Percentiles rank a stretch among this genome's conserved stretches.
These are phyloP conservation scores for Hypsibius dujardini DNA, from an alignment of 1,140 invertebrate genomes.

Conservation along the genomic window DNA sequence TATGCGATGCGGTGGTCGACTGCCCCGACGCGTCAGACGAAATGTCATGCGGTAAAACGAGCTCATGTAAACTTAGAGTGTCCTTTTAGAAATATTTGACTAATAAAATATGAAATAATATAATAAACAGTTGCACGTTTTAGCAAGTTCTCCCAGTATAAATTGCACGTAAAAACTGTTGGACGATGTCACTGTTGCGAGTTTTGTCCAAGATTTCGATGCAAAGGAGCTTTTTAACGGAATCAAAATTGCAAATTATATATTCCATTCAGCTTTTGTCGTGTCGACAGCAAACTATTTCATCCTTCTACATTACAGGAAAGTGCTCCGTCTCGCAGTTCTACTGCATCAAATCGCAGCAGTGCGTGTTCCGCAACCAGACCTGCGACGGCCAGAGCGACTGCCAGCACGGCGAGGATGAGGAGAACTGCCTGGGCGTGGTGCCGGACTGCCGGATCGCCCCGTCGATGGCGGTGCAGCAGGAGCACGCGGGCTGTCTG, in stretches of 20 bases:
- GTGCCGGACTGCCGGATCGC: neutral
- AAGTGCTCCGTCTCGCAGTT: neutral
- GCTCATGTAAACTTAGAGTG: too few species aligned
- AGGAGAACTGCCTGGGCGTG: conserved; percentile 1
- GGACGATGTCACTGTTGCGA: too few species aligned
- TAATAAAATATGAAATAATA: too few species aligned
- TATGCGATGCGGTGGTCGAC: neutral
- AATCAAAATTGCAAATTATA: too few species aligned
- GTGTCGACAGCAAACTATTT: neutral
- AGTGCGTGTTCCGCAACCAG: conserved; percentile 1
- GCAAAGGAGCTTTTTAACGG: too few species aligned
- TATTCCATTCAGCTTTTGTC: too few species aligned
- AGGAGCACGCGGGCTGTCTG: neutral
- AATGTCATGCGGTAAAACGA: conserved; percentile 12
- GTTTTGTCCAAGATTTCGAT: too few species aligned
- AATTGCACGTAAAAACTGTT: too few species aligned
- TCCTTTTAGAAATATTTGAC: too few species aligned
- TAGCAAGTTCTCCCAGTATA: too few species aligned
- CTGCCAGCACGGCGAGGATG: conserved; percentile 10
- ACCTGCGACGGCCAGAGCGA: neutral
- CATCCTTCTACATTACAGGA: neutral
- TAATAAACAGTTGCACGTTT: too few species aligned
- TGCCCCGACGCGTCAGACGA: conserved; percentile 7
- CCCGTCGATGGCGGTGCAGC: neutral
- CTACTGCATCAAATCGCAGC: neutral